Conservation (phyloP, 2,113 vertebrate species). For the Misgurnus anguillicaudatus region DNA sequence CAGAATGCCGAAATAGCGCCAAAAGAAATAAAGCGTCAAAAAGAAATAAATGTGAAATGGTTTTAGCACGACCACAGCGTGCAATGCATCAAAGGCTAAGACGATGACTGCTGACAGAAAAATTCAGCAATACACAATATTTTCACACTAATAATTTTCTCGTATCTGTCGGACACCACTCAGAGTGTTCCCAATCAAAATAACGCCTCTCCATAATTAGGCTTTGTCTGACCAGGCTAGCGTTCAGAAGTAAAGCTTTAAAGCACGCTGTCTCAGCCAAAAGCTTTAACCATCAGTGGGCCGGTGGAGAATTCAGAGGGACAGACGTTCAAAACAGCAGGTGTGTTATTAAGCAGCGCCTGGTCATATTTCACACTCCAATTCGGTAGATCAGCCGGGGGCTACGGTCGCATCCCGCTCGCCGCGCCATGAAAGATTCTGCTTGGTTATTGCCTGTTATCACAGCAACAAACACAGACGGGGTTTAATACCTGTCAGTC, state of each 20-base stretch:
- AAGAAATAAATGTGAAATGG: not conserved
- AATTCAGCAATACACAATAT: not conserved
- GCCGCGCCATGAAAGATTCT: conserved; percentile 27
- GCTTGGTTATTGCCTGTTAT: not conserved
- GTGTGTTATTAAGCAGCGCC: conserved; percentile 60
- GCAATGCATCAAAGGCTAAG: not conserved
- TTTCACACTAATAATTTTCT: conserved; percentile 3
- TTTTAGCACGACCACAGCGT: not conserved
- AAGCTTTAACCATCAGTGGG: conserved; percentile 42
- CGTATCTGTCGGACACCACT: not conserved
- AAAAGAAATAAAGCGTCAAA: too few relatives aligned
- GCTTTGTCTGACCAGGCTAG: not conserved
- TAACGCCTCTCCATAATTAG: not conserved
- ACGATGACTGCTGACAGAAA: not conserved
- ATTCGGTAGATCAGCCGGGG: conserved; percentile 44
- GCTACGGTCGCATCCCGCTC: not conserved
- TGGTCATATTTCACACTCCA: conserved; percentile 60
- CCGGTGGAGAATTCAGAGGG: conserved; percentile 47
- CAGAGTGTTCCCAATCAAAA: not conserved
- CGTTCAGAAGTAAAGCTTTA: conserved; percentile 8
- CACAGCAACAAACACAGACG: conserved; percentile 13
- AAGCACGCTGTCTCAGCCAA: conserved; percentile 27
- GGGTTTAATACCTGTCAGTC: conserved; percentile 21
- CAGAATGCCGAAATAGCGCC: too few relatives aligned
- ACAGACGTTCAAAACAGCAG: conserved; percentile 66